phyloP scores from a whole-genome alignment of 2,113 vertebrate genomes.

The Phylloscopus trochiloides region DNA sequence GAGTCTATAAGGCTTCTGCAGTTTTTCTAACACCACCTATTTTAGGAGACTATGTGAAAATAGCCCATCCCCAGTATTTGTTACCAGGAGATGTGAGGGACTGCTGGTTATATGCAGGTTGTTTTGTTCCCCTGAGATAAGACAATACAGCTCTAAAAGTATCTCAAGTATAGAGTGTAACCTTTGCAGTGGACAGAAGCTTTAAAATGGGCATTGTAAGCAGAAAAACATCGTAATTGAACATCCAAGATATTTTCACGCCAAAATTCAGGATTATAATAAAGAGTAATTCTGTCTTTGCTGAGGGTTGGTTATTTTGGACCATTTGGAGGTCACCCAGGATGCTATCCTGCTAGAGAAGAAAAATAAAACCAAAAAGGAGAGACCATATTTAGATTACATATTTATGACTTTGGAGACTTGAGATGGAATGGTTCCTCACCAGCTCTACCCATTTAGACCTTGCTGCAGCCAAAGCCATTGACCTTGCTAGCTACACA shows the following conservation, averaged over 20 bases:
- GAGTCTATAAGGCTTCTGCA: background rate
- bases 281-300: background rate
- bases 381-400: background rate
- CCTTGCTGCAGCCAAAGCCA: background rate
- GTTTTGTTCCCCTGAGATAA: conserved; percentile 6
- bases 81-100: background rate
- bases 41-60: conserved; percentile 13
- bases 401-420: background rate
- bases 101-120: background rate
- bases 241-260: background rate
- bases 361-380: background rate
- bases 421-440: background rate
- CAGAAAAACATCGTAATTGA: background rate
- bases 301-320: background rate
- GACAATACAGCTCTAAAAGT: conserved; percentile 7
- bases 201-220: background rate
- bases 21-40: background rate
- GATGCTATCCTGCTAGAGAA: background rate
- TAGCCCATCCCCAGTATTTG: background rate
- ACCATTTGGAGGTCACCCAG: background rate
- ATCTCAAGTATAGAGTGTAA: background rate
- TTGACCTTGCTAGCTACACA: accelerated
- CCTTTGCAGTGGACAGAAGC: background rate
- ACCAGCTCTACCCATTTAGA: background rate
- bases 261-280: background rate